phyloP scores from a whole-genome alignment of 2,888 invertebrate genomes.

The Cephus sareptanus region DNA sequence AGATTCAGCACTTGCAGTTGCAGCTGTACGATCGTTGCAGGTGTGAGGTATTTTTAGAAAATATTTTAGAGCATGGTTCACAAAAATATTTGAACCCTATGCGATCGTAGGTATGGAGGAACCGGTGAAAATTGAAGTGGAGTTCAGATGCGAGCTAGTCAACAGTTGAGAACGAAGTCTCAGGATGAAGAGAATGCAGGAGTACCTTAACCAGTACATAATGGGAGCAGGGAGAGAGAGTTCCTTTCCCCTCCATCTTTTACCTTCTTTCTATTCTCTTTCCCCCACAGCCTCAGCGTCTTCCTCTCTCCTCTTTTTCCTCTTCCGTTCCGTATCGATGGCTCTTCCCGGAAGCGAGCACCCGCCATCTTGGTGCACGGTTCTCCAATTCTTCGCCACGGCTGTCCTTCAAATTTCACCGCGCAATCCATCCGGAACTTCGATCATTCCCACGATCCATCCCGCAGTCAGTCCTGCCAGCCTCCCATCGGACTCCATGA shows the following conservation, averaged over 20 bases:
- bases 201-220: background rate
- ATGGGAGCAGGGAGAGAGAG: slow-evolving; percentile 12
- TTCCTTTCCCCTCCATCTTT: slow-evolving; percentile 13
- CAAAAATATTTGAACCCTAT: background rate
- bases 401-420: slow-evolving; percentile 36
- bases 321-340: slow-evolving; percentile 47
- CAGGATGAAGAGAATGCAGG: background rate
- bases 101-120: too few relatives aligned
- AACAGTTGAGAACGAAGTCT: background rate
- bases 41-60: background rate
- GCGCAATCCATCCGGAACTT: slow-evolving; percentile 7
- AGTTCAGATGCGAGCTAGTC: background rate
- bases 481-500: background rate
- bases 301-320: slow-evolving; percentile 1
- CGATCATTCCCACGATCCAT: slow-evolving; percentile 19
- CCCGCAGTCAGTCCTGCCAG: background rate
- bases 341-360: slow-evolving; percentile 51
- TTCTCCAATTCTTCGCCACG: slow-evolving; percentile 38
- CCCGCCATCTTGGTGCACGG: slow-evolving; percentile 13
- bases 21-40: background rate
- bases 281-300: slow-evolving; percentile 14
- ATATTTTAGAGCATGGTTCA: background rate
- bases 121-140: background rate
- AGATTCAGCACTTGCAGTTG: background rate
- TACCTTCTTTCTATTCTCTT: slow-evolving; percentile 18